Percentiles rank a stretch among this genome's conserved stretches.
Conservation (phyloP, 35 echinoderm and acorn worm species). For the Chiridota heheva region DNA sequence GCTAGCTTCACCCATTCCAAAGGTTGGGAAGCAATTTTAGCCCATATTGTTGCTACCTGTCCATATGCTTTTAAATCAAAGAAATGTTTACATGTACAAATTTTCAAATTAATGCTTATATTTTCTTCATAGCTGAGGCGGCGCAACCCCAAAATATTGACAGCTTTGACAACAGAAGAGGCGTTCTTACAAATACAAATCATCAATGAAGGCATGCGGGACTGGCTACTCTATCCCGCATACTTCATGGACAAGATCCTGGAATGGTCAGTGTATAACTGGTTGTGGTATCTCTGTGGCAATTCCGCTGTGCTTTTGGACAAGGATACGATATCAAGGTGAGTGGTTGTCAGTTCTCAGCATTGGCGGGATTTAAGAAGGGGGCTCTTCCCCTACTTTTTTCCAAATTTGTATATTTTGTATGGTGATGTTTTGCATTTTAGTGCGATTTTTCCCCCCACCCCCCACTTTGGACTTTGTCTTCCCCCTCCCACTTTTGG, state of each 20-base stretch:
- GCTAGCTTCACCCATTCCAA: too few species aligned
- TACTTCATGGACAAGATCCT: constrained; percentile 35
- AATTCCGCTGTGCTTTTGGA: constrained; percentile 71
- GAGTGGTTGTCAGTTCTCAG: not conserved
- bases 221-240: not conserved
- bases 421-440: not conserved
- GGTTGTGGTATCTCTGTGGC: constrained; percentile 67
- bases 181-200: constrained; percentile 22
- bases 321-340: constrained; percentile 48
- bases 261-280: constrained; percentile 55
- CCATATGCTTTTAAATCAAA: too few species aligned
- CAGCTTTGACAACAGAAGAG: constrained; percentile 61
- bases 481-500: not conserved
- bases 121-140: constrained; percentile 47
- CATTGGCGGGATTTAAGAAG: not conserved
- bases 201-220: not conserved
- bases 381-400: not conserved
- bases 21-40: too few species aligned
- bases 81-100: too few species aligned
- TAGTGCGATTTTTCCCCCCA: not conserved
- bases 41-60: too few species aligned
- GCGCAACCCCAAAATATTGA: constrained; percentile 63
- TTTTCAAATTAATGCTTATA: too few species aligned
- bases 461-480: not conserved
- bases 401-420: not conserved